A percentile compares a stretch with the other conserved stretches of the same genome.
These are phyloP conservation scores for Drosophila anomalipes DNA, from an alignment of 2,888 invertebrate species.

Conservation along the genomic window DNA sequence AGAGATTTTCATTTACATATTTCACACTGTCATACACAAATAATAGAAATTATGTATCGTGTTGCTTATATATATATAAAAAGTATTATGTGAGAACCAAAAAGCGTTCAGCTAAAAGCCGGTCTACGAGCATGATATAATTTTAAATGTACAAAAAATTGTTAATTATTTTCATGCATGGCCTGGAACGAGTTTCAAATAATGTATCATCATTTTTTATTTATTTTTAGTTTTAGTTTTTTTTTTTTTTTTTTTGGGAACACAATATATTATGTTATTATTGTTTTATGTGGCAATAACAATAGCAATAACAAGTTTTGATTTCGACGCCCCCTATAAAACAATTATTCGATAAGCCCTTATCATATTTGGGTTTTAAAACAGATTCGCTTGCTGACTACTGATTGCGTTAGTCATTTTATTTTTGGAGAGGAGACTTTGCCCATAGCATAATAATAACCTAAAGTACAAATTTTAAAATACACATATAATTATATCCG, in stretches of 20 bases:
- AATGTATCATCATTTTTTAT: constrained; percentile 9
- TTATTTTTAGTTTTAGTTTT: not conserved
- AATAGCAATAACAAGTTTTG: constrained; percentile 14
- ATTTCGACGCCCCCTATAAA: constrained; percentile 31
- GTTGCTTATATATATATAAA: not conserved
- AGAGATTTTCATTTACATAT: not conserved
- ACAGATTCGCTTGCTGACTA: constrained; percentile 19
- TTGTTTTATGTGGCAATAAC: constrained; percentile 3
- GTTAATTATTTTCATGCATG: constrained; percentile 3
- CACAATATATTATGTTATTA: not conserved
- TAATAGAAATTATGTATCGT: not conserved
- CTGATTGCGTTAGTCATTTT: constrained; percentile 20
- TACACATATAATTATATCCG: not conserved
- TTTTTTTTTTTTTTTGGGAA: not conserved
- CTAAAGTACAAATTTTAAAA: constrained; percentile 23
- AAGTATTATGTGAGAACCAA: not conserved
- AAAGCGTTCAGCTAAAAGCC: not conserved
- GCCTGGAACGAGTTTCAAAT: constrained; percentile 19
- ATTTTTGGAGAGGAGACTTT: constrained; percentile 20
- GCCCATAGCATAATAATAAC: constrained; percentile 10
- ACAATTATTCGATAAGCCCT: constrained; percentile 19
- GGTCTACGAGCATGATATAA: not conserved
- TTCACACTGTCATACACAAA: not conserved
- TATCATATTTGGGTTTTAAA: constrained; percentile 28
- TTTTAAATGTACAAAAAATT: not conserved